phyloP scores from a whole-genome alignment of 2,113 vertebrate genomes.

The Plecotus auritus region DNA sequence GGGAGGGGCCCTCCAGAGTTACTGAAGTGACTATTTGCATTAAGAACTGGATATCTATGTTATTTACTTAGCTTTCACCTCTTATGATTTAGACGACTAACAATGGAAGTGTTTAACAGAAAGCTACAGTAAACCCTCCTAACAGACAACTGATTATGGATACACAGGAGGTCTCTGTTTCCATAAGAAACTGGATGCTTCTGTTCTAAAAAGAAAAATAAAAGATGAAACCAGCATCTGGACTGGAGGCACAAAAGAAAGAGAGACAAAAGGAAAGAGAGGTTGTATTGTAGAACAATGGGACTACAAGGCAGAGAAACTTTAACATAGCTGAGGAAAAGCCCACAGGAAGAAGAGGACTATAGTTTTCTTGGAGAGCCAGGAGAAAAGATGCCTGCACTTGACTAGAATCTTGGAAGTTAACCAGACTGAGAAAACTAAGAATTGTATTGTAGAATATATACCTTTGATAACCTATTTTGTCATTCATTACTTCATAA shows the following conservation, averaged over 20 bases:
- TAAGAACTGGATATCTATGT: neutral
- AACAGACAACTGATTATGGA: slow-evolving; percentile 26
- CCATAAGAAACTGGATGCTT: neutral
- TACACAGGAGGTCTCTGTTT: slow-evolving; percentile 3
- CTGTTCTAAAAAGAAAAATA: slow-evolving; percentile 39
- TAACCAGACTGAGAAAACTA: slow-evolving; percentile 28
- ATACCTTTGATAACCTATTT: neutral
- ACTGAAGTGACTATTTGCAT: neutral
- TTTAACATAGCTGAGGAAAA: slow-evolving; percentile 5
- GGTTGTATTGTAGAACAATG: slow-evolving; percentile 51
- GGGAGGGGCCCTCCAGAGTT: neutral
- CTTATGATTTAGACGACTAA: neutral
- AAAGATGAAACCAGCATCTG: slow-evolving; percentile 39
- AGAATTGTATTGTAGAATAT: neutral
- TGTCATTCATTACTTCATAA: neutral
- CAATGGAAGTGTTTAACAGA: neutral
- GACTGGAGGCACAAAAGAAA: slow-evolving; percentile 26
- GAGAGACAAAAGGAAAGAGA: neutral
- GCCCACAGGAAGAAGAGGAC: neutral
- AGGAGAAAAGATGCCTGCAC: neutral
- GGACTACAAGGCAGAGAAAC: slow-evolving; percentile 23
- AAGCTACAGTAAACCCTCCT: neutral
- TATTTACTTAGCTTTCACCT: neutral
- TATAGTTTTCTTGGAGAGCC: neutral
- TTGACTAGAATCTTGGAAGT: neutral